Evolutionary conservation across 1,140 invertebrate species (phyloP), one percentile per base, ranked within the genome.

Genomic region (Drosophila seguyi): DNA sequence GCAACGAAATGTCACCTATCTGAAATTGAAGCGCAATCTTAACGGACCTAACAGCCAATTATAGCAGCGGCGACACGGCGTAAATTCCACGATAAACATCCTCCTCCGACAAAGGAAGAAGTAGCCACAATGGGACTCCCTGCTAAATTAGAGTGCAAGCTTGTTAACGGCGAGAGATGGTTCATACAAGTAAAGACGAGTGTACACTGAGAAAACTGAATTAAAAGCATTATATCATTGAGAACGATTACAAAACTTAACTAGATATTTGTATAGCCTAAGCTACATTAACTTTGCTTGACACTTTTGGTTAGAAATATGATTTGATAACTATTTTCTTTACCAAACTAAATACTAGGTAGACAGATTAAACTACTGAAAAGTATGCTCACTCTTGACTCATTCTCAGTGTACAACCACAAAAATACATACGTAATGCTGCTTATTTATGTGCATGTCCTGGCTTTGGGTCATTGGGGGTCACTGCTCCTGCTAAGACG

Each of bases 1-100:
- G 85, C 85, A 90, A 90, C 85, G 86, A 90, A 90, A 90, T 90
- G 86, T 90, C 78, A 90, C 81, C 88, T 90, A 90, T 90, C 85
- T 90, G 78, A 90, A 90, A 90, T 90, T 88, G 81, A 90, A 73
- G 81, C 69, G 73, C 77, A 90, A 88, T 84, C 84, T 81, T 72
- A 83, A 82, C 75, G 67, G 55, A 79, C 75, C 69, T 50, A 83
- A 62, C 56, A 79, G 63, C 84, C 84, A 88, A 88, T 88, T 88
- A 84, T 79, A 79, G 75, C 66, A 3, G 65, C 57, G 55, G 68
- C 65, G 65, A 84, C 66, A 74, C 53, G 63, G 78, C 81, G 81
- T 80, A 87, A 87, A 83, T 88, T 74, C 50, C 31, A 55, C 52
- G 85, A 90, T 90, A 90, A 75, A 45, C 78, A 80, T 78, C 80